A percentile compares a stretch with the other conserved stretches of the same genome.
Evolutionary conservation across 2,113 vertebrate species (phyloP).

Genomic region (Odocoileus hemionus): DNA sequence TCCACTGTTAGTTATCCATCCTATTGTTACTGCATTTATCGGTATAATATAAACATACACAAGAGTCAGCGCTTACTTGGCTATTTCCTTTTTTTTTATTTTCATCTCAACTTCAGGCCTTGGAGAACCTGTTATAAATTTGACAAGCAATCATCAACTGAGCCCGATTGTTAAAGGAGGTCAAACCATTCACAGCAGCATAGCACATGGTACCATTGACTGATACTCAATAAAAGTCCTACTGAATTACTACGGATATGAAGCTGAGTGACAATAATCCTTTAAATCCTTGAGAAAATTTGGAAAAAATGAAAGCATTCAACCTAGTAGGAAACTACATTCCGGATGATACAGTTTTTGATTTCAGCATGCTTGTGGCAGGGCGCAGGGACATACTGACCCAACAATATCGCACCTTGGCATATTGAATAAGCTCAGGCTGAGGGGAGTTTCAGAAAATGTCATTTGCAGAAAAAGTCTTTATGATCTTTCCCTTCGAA

Average conservation of each 20-base stretch:
- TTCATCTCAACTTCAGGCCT: background rate
- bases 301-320: background rate
- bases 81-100: no score
- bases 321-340: background rate
- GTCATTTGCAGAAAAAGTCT: background rate
- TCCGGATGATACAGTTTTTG: background rate
- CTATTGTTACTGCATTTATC: background rate
- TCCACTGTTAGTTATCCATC: background rate
- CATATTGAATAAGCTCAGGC: background rate
- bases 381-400: background rate
- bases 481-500: background rate
- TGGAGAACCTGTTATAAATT: background rate
- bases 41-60: background rate
- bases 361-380: no score
- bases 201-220: rapidly evolving
- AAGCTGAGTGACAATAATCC: background rate
- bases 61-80: no score
- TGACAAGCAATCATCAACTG: background rate
- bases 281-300: background rate
- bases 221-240: background rate
- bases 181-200: rapidly evolving
- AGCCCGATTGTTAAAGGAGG: background rate
- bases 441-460: background rate
- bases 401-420: background rate
- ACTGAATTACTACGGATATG: background rate